Evolutionary conservation across 2,797 vertebrate species (phyloP).

Genomic region (Chelmon rostratus): DNA sequence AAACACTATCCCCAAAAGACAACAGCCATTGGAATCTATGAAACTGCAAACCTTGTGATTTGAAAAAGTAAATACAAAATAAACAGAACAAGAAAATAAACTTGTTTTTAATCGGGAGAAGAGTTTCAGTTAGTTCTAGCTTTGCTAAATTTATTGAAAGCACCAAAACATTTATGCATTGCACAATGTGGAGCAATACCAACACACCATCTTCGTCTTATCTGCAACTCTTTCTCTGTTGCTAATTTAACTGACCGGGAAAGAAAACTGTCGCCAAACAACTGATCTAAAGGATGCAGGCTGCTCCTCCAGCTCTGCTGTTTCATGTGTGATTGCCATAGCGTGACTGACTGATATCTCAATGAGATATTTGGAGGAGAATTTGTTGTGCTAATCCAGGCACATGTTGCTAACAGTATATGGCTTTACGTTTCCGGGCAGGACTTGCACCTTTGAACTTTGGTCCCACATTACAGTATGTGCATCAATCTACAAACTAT

Average conservation of each 20-base stretch:
- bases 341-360: not conserved
- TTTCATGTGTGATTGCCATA: not conserved
- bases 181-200: not conserved
- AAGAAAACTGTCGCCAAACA: not conserved
- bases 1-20: not conserved
- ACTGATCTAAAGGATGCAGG: not conserved
- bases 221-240: not conserved
- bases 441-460: not conserved
- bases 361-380: too few species aligned
- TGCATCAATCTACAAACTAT: not conserved
- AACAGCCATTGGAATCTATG: not conserved
- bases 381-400: not conserved
- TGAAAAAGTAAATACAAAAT: not conserved
- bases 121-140: not conserved
- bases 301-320: not conserved
- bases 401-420: not conserved
- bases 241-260: not conserved
- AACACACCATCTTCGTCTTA: not conserved
- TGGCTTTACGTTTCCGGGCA: not conserved
- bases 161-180: not conserved
- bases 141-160: not conserved
- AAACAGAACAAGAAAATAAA: not conserved
- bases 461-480: too few species aligned
- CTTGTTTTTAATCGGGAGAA: not conserved
- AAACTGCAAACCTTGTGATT: not conserved